Base-by-base conservation (phyloP, 2,888 invertebrate genomes). In the Amitus sp. region DNA sequence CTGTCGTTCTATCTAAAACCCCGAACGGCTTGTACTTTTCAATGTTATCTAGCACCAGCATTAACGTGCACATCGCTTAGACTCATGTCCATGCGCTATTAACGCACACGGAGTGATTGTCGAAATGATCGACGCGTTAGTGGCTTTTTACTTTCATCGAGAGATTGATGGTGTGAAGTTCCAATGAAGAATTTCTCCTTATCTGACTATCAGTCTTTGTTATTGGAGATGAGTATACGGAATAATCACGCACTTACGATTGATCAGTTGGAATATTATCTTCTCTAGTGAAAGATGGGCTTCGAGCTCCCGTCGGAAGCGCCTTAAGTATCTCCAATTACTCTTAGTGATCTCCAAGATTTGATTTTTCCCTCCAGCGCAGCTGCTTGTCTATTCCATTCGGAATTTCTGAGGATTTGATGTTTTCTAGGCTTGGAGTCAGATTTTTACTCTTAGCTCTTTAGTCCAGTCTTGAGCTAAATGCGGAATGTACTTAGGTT, bases 1-100 rank as follows among this genome's bases (percentile, higher is more conserved):
- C 70, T 76, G 74, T 77, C 76, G 63, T 54, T 56, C 64, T 70
- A 78, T 79, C 78, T 77, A 65, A 75, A 74, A 73, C 68, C 69
- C 62, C 42, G 19, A 42, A 42, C 42, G 9, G 18, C 20, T 42
- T 13, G 18, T 20, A 18, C 19, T 20, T 19, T n/a, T 19, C 62
- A 66, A 54, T 72, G 69, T 69, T 72, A 72, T 69, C 70, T 67
- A 62, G 57, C 63, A 62, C 53, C 67, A 66, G 60, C 72, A 63
- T 75, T 73, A 73, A 42, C 43, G 47, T 34, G 42, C n/a, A n/a
- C n/a, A n/a, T n/a, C 47, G 42, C 34, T 33, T 9, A 33, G 12
- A 46, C 28, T 33, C 12, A 37, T 12, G 37, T n/a, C 33, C 2
- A 3, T 13, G 37, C 37, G 37, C 37, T 37, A 13, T 37, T 37